phyloP scores from a whole-genome alignment of 2,888 invertebrate genomes.

The Brachypalpus laphriformis region DNA sequence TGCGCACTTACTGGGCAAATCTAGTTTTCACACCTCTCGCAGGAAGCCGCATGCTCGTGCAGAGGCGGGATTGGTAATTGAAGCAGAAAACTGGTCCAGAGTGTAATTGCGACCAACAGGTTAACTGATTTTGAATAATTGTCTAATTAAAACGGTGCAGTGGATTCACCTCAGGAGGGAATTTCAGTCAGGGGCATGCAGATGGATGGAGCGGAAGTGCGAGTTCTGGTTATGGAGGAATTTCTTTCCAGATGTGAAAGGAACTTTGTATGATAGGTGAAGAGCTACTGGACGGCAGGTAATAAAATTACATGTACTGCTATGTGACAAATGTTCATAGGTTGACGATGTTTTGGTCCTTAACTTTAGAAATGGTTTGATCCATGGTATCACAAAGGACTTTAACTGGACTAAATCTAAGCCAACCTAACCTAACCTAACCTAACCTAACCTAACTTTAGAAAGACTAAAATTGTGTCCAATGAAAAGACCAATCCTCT shows the following conservation, averaged over 20 bases:
- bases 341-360: too few relatives aligned
- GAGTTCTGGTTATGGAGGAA: neutral
- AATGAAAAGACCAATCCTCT: too few relatives aligned
- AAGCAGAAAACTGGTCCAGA: conserved; percentile 51
- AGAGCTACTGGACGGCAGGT: too few relatives aligned
- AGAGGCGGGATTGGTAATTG: conserved; percentile 38
- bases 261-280: too few relatives aligned
- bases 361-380: too few relatives aligned
- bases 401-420: too few relatives aligned
- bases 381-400: too few relatives aligned
- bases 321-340: too few relatives aligned
- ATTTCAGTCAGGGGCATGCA: neutral
- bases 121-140: conserved; percentile 68
- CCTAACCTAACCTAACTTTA: too few relatives aligned
- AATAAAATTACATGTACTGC: too few relatives aligned
- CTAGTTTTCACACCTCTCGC: conserved; percentile 64
- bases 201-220: conserved; percentile 20
- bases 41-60: conserved; percentile 15
- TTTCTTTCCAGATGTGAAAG: conserved; percentile 3
- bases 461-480: too few relatives aligned
- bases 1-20: conserved; percentile 26
- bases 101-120: conserved; percentile 55
- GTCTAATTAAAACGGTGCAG: conserved; percentile 54
- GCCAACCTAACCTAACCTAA: too few relatives aligned
- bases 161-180: neutral